Conservation (phyloP, 1,140 invertebrate genomes). For the Drosophila nasuta region DNA sequence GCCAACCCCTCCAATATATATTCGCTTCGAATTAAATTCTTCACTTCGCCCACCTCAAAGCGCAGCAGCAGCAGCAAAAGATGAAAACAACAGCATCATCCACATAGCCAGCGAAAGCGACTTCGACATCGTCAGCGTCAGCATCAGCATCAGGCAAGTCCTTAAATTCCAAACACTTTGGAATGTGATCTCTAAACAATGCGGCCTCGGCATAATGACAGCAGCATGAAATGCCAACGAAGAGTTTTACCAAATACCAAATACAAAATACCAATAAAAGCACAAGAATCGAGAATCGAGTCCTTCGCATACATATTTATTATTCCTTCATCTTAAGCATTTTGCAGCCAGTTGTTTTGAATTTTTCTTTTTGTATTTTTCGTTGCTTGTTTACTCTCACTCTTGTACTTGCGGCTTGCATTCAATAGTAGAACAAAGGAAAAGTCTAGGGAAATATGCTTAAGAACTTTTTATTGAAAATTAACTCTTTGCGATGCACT, state of each 20-base stretch:
- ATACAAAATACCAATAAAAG: constrained; percentile 38
- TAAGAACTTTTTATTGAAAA: constrained; percentile 79
- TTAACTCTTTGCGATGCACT: constrained; percentile 68
- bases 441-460: constrained; percentile 42
- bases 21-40: constrained; percentile 39
- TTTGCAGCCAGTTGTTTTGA: constrained; percentile 23
- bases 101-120: constrained; percentile 24
- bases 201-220: constrained; percentile 68
- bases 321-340: constrained; percentile 11
- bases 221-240: constrained; percentile 66
- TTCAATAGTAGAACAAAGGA: neutral
- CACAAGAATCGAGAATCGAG: neutral
- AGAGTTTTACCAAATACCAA: constrained; percentile 76
- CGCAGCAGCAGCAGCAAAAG: constrained; percentile 26
- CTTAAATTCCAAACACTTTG: constrained; percentile 78
- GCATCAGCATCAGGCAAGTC: constrained; percentile 34
- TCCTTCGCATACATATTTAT: constrained; percentile 34
- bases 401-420: neutral
- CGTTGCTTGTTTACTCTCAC: neutral
- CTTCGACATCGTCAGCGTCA: constrained; percentile 31
- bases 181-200: constrained; percentile 78
- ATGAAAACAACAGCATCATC: constrained; percentile 24
- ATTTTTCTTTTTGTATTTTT: constrained; percentile 1
- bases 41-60: constrained; percentile 12
- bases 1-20: neutral